These are phyloP conservation scores for Centropus bengalensis DNA, from an alignment of 2,113 vertebrate species.

Conservation along the genomic window DNA sequence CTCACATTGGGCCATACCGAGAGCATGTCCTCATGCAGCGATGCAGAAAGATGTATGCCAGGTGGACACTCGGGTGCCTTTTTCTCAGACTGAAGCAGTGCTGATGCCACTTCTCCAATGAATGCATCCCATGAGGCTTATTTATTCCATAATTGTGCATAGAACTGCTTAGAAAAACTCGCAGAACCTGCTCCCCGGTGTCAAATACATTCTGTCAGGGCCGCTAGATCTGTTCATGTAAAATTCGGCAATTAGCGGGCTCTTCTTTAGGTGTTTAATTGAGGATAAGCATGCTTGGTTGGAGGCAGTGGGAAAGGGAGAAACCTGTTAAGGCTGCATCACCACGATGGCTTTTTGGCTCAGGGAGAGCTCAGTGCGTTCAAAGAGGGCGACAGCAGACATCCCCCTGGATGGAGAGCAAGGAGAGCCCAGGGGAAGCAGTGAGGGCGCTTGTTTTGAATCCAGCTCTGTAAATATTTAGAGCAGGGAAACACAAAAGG, in stretches of 20 bases:
- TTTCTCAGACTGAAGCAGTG: not conserved
- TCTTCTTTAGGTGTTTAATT: not conserved
- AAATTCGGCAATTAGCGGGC: constrained; percentile 9
- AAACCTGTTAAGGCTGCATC: not conserved
- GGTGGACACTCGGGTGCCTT: not conserved
- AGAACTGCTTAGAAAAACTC: not conserved
- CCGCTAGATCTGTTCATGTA: not conserved
- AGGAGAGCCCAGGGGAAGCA: not conserved
- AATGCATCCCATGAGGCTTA: not conserved
- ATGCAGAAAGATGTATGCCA: not conserved
- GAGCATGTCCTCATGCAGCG: not conserved
- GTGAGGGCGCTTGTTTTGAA: not conserved
- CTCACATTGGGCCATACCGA: not conserved
- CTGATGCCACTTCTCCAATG: not conserved
- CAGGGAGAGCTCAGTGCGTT: not conserved
- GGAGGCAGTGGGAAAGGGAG: not conserved
- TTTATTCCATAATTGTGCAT: not conserved
- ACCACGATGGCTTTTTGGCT: rapidly evolving
- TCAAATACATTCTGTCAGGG: not conserved
- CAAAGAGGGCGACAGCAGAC: not conserved
- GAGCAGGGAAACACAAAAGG: not conserved
- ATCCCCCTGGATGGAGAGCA: not conserved
- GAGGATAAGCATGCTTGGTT: not conserved
- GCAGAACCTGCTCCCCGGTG: constrained; percentile 18
- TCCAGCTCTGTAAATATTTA: not conserved